Evolutionary conservation across 2,888 invertebrate genomes (phyloP).

Genomic region (Aphodius sticticus): DNA sequence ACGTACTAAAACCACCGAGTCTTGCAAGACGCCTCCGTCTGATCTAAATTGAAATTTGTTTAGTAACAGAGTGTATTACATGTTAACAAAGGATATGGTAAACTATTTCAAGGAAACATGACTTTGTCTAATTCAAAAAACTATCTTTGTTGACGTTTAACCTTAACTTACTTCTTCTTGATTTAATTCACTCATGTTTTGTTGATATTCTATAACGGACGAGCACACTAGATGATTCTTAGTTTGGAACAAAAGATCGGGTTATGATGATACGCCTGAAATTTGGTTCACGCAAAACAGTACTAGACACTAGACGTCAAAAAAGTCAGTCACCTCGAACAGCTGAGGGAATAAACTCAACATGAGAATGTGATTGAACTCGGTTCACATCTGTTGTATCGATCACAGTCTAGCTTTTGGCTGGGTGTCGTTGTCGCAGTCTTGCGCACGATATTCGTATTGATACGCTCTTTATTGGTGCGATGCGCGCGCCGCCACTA

Average conservation of each 20-base stretch:
- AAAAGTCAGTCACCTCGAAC: constrained; percentile 58
- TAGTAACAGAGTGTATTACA: not conserved
- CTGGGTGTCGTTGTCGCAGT: constrained; percentile 23
- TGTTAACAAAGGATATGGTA: constrained; percentile 5
- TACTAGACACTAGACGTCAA: constrained; percentile 49
- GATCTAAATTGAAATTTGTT: constrained; percentile 66
- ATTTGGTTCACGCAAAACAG: constrained; percentile 35
- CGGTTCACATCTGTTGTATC: constrained; percentile 35
- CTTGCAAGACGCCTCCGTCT: constrained; percentile 78
- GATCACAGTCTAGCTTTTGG: constrained; percentile 50
- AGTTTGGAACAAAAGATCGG: constrained; percentile 30
- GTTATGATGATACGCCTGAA: constrained; percentile 13
- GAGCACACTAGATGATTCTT: not conserved
- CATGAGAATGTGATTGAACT: constrained; percentile 49
- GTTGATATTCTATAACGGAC: not conserved
- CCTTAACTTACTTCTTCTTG: constrained; percentile 82
- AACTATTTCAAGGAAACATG: constrained; percentile 24
- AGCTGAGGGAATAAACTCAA: constrained; percentile 54
- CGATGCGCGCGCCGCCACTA: not conserved
- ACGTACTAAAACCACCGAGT: constrained; percentile 68
- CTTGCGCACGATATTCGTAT: not conserved
- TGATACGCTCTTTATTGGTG: not conserved
- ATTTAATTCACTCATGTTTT: constrained; percentile 82
- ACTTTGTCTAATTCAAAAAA: constrained; percentile 24
- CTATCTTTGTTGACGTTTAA: constrained; percentile 32